Evolutionary conservation across 2,113 vertebrate species (phyloP), one percentile per base, ranked within the genome.

Genomic region (Scopus umbretta): DNA sequence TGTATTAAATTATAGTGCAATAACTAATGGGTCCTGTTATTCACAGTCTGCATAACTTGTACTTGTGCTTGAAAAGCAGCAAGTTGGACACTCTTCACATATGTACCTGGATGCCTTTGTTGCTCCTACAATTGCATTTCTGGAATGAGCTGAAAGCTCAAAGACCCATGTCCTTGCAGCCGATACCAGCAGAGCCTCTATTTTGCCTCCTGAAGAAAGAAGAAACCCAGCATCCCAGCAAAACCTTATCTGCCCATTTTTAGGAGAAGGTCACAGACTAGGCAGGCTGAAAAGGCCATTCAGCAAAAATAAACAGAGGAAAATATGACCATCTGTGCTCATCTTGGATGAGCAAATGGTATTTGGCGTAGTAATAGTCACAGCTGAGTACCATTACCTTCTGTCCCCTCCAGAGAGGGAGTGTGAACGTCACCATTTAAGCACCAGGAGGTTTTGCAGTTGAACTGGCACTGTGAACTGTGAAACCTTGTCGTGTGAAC

Each of bases 321-420:
- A 95, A 96, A 95, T 86, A 92, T 68, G 94, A 93, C 90, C 96
- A 96, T 96, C 97, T 97, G 96, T 95, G 95, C 78, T 97, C 88
- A 87, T 96, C 94, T 86, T 0, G 4, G 92, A 94, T 95, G 68
- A 95, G 90, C 92, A 95, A 96, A 96, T 81, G 93, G 83, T 92
- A 81, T 91, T 95, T 96, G 97, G 93, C 94, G 94, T 89, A 59
- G 86, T 89, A 83, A 20, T 80, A 87, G 82, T 76, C 85, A 82
- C 97, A 97, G 96, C 97, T 96, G 96, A 96, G 93, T 93, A 92
- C 95, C 92, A 96, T 96, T 96, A 94, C 76, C 84, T 92, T 86
- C 93, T 85, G 86, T 95, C 84, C 82, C 83, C 92, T 96, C 84
- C 79, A 40, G 94, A 94, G 86, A 94, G 59, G 26, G 88, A 92